Evolutionary conservation across 2,888 invertebrate genomes (phyloP), one percentile per base, ranked within the genome.

Genomic region (Mesorhabditis belari): DNA sequence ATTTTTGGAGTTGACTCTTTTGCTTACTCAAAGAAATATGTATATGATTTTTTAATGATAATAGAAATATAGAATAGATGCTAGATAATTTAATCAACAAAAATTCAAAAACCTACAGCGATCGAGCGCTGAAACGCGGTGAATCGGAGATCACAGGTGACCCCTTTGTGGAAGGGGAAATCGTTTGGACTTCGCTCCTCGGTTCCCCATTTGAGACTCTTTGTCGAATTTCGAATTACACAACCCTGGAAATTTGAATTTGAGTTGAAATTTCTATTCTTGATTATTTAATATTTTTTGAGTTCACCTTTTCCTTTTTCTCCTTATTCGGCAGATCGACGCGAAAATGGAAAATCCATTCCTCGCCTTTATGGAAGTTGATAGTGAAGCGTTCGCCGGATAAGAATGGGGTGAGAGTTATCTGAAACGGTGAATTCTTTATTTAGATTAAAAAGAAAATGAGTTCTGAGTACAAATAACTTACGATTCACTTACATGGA

Each of bases 401-500:
- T 51, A 77, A 63, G 57, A 69, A 64, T 12, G 77, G 77, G 12
- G 77, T 77, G n/a, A 73, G 63, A 4, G 74, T 73, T 57, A 77
- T 63, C 24, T 62, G n/a, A 35, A 35, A 35, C 44, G n/a, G n/a
- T n/a, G n/a, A 35, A 35, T 17, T 35, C n/a, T 35, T 9, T 17
- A 35, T 35, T 35, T 35, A 35, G 12, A 35, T 17, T n/a, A 6
- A 17, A 35, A 35, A 35, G 44, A n/a, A n/a, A n/a, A n/a, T n/a
- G n/a, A n/a, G n/a, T n/a, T n/a, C n/a, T n/a, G n/a, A n/a, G n/a
- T n/a, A n/a, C n/a, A n/a, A n/a, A n/a, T n/a, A n/a, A n/a, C n/a
- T n/a, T n/a, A n/a, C n/a, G n/a, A n/a, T n/a, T n/a, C n/a, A 70
- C 44, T 35, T 35, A 35, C 44, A 35, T 35, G 58, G 4, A 71